Conservation (phyloP, 2,797 vertebrate species). For the Agapornis canus region DNA sequence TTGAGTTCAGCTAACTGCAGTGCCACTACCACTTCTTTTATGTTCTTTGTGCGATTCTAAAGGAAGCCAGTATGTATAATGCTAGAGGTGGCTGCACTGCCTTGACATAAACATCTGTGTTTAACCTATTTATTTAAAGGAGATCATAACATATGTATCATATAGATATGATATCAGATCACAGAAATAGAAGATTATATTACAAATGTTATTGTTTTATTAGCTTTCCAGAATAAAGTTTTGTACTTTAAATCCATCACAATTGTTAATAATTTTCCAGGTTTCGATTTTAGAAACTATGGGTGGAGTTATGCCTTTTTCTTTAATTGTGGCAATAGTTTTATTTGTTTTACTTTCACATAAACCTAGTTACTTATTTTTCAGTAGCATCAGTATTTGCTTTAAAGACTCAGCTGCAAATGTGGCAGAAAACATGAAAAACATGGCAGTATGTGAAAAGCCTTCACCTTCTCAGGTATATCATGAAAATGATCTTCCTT, state of each 20-base stretch:
- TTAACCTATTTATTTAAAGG: neutral
- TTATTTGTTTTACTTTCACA: neutral
- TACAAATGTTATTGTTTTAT: neutral
- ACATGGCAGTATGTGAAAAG: neutral
- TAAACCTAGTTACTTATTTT: neutral
- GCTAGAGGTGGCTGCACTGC: neutral
- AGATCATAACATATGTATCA: neutral
- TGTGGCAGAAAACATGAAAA: neutral
- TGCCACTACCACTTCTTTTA: neutral
- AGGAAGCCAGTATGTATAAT: neutral
- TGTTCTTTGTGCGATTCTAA: neutral
- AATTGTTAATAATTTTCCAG: neutral
- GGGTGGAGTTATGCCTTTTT: neutral
- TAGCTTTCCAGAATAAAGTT: neutral
- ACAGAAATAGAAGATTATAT: neutral
- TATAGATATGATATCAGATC: neutral
- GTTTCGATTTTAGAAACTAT: neutral
- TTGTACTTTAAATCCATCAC: neutral
- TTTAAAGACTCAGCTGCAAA: neutral
- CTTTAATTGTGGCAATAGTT: neutral
- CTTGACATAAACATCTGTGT: neutral
- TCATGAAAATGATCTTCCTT: neutral
- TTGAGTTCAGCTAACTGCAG: neutral
- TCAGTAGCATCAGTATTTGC: neutral
- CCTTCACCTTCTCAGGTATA: constrained; percentile 30